Evolutionary conservation across 64 coral and sea anemone species (phyloP).

Genomic region (Stichodactyla helianthus): DNA sequence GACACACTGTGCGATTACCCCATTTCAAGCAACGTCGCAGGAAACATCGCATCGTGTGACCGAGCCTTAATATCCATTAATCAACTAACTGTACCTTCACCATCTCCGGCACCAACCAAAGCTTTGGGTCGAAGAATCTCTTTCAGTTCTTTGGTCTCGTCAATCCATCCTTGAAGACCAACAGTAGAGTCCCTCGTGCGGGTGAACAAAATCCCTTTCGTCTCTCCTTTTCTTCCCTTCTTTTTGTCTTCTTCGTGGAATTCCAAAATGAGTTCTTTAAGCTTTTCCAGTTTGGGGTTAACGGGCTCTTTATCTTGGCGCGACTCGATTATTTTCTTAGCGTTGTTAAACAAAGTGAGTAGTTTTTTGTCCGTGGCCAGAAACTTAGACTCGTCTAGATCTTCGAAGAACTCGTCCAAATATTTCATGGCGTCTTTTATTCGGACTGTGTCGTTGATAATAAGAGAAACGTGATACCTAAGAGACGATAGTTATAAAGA

Average conservation of each 20-base stretch:
- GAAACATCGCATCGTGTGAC: no score
- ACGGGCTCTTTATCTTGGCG: conserved; percentile 17
- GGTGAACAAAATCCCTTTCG: conserved; percentile 80
- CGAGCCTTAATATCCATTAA: not conserved
- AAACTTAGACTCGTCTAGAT: conserved; percentile 56
- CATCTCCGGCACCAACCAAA: conserved; percentile 78
- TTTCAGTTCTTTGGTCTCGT: conserved; percentile 50
- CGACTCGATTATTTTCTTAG: not conserved
- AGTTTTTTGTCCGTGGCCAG: conserved; percentile 30
- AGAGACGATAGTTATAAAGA: not conserved
- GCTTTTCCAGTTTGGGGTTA: conserved; percentile 48
- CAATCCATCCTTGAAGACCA: conserved; percentile 58
- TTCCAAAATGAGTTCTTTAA: conserved; percentile 64
- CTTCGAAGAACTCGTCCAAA: conserved; percentile 57
- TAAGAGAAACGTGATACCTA: conserved; percentile 61
- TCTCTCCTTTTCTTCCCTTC: not conserved
- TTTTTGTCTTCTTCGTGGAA: conserved; percentile 44
- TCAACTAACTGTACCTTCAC: conserved; percentile 17
- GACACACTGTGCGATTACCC: not conserved
- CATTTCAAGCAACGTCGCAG: not conserved
- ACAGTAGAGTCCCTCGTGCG: conserved; percentile 67
- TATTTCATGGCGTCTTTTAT: conserved; percentile 76
- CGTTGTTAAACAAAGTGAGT: conserved; percentile 29
- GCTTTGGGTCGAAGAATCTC: conserved; percentile 45
- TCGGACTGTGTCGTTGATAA: conserved; percentile 56